Conservation (phyloP, 1,140 invertebrate species). For the Bombus vancouverensis region DNA sequence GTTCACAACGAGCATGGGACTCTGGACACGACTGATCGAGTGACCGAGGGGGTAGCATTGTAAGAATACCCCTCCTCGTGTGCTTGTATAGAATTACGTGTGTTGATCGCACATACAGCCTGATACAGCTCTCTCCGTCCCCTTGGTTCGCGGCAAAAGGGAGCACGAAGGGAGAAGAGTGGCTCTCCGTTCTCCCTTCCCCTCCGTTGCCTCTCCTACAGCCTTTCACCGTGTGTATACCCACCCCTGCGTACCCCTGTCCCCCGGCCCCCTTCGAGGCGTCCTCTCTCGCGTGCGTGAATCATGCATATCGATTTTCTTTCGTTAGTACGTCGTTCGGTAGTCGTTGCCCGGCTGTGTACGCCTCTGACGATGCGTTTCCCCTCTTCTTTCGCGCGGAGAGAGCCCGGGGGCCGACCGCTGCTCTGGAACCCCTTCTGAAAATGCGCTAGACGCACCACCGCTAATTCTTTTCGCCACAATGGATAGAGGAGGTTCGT, state of each 20-base stretch:
- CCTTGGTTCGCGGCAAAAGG: conserved; percentile 55
- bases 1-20: conserved; percentile 75
- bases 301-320: conserved; percentile 83
- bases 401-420: conserved; percentile 65
- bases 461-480: conserved; percentile 71
- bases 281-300: conserved; percentile 75
- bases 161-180: conserved; percentile 61
- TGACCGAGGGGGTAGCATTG: conserved; percentile 82
- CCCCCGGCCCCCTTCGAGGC: conserved; percentile 41
- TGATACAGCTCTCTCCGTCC: conserved; percentile 61
- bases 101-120: conserved; percentile 63
- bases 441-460: conserved; percentile 52
- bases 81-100: conserved; percentile 79
- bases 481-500: conserved; percentile 56
- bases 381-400: conserved; percentile 43
- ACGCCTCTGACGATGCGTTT: conserved; percentile 9
- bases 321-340: conserved; percentile 66
- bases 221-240: conserved; percentile 34
- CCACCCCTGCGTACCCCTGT: conserved; percentile 28
- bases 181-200: conserved; percentile 44
- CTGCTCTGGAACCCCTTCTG: conserved; percentile 67
- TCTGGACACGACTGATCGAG: conserved; percentile 82
- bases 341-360: conserved; percentile 41
- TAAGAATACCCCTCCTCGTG: conserved; percentile 79
- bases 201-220: conserved; percentile 30